These are phyloP conservation scores for Umimayanthus kanabou DNA, from an alignment of 92 coral and sea anemone species.

Conservation along the genomic window DNA sequence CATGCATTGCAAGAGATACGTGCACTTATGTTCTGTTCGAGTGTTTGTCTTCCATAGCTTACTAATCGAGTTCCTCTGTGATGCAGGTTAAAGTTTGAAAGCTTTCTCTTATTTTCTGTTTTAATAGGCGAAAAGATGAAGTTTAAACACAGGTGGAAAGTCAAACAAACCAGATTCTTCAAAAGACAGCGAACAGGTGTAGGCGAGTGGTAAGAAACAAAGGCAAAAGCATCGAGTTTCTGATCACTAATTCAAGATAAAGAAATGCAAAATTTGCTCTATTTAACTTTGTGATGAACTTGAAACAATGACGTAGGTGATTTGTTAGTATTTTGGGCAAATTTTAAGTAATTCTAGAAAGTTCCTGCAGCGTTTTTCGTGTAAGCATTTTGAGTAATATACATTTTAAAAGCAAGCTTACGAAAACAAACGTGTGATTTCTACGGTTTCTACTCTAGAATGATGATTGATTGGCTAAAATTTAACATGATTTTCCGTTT, in stretches of 20 bases:
- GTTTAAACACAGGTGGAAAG: too few relatives aligned
- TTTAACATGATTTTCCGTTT: background rate
- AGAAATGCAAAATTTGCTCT: slow-evolving; percentile 1
- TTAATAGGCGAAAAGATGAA: too few relatives aligned
- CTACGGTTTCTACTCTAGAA: background rate
- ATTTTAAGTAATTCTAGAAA: background rate
- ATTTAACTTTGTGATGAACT: background rate
- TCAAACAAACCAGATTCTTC: too few relatives aligned
- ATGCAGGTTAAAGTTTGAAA: too few relatives aligned
- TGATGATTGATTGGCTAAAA: background rate
- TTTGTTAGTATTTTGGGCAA: background rate
- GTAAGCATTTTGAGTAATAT: background rate
- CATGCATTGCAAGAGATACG: too few relatives aligned
- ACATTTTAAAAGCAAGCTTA: background rate
- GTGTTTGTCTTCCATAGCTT: too few relatives aligned
- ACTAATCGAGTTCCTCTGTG: too few relatives aligned
- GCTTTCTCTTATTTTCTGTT: too few relatives aligned
- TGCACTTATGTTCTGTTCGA: too few relatives aligned
- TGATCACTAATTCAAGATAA: slow-evolving; percentile 4
- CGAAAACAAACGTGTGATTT: background rate
- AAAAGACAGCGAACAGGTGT: too few relatives aligned
- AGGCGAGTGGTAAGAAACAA: background rate
- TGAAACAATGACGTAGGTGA: background rate
- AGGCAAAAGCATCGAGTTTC: background rate
- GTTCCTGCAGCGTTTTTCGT: background rate